These are phyloP conservation scores for Monopis laevigella DNA, from an alignment of 2,888 invertebrate genomes.

Conservation along the genomic window DNA sequence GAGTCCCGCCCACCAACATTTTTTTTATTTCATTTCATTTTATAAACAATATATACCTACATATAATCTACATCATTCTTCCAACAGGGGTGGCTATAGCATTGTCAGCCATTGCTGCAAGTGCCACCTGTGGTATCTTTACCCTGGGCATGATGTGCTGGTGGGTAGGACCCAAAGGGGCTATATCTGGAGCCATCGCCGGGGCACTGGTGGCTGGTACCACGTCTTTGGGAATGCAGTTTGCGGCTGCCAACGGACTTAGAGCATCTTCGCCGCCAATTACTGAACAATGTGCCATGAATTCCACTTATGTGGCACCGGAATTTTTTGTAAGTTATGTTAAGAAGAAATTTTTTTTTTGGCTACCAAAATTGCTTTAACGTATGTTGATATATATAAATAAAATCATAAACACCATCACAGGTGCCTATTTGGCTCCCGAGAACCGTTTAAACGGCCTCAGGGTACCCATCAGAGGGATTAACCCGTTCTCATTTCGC, in stretches of 20 bases:
- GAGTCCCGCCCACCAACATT: no score
- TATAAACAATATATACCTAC: no score
- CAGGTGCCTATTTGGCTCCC: no score
- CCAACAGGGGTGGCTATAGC: constrained; percentile 71
- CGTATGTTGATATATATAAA: no score
- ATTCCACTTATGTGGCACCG: constrained; percentile 37
- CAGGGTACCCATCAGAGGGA: no score
- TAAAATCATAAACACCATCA: no score
- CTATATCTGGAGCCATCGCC: constrained; percentile 66
- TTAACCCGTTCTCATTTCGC: no score
- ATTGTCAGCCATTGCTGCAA: constrained; percentile 84
- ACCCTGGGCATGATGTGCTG: constrained; percentile 85
- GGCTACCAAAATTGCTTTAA: no score
- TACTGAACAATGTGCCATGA: constrained; percentile 31
- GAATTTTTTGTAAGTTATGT: constrained; percentile 38
- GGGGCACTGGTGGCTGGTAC: constrained; percentile 71
- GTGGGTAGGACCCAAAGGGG: constrained; percentile 78
- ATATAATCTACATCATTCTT: no score
- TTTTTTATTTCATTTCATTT: no score
- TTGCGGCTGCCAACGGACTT: constrained; percentile 68
- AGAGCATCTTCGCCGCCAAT: constrained; percentile 53
- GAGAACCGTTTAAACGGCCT: no score
- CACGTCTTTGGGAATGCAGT: constrained; percentile 74
- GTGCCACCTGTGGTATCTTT: constrained; percentile 85
- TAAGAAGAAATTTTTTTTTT: no score